Evolutionary conservation across 1,140 invertebrate species (phyloP).

Genomic region (Andricus grossulariae): DNA sequence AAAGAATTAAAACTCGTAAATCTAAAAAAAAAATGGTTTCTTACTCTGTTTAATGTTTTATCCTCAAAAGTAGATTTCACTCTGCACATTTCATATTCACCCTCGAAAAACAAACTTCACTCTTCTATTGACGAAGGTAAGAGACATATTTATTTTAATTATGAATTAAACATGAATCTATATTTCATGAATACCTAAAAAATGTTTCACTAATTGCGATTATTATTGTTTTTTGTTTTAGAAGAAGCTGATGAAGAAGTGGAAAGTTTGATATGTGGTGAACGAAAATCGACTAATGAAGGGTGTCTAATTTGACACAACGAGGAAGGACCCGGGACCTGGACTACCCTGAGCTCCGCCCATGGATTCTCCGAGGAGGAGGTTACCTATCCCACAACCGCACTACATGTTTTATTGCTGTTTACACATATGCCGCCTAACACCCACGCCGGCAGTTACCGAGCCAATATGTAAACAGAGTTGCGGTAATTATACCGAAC

Average conservation of each 20-base stretch:
- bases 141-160: no score
- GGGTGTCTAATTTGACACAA: constrained; percentile 58
- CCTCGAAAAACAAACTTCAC: constrained; percentile 23
- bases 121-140: no score
- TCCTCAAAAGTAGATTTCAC: constrained; percentile 13
- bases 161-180: no score
- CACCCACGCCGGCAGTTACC: constrained; percentile 62
- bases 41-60: no score
- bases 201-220: background rate
- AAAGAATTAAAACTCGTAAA: no score
- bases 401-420: constrained; percentile 65
- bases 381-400: constrained; percentile 52
- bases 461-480: constrained; percentile 62
- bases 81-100: constrained; percentile 31
- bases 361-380: constrained; percentile 48
- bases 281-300: constrained; percentile 46
- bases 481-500: constrained; percentile 63
- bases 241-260: background rate
- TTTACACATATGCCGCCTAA: constrained; percentile 66
- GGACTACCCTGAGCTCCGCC: constrained; percentile 47
- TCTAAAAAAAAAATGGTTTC: no score
- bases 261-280: background rate
- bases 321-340: constrained; percentile 43
- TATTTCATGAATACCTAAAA: no score
- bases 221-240: background rate